Conservation (phyloP, 2,888 invertebrate species). For the Apoda limacodes region DNA sequence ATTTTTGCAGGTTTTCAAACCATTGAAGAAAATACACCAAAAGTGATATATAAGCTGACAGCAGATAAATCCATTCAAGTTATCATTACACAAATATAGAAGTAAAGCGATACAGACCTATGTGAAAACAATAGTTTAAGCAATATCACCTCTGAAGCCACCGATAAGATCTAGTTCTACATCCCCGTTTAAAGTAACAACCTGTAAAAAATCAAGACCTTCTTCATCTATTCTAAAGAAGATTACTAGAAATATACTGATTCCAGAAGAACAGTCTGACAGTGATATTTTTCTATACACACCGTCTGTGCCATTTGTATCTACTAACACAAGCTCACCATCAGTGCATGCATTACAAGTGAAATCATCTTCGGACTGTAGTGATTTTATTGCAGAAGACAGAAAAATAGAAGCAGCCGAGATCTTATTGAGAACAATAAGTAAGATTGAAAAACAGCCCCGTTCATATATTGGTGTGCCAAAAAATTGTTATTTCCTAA, state of each 20-base stretch:
- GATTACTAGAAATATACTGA: no score
- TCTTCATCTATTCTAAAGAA: no score
- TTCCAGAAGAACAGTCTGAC: no score
- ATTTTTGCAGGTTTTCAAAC: no score
- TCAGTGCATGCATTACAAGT: conserved; percentile 13
- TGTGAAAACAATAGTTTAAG: conserved; percentile 9
- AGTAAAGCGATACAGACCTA: conserved; percentile 18
- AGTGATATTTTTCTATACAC: no score
- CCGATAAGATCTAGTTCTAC: conserved; percentile 10
- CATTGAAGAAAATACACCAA: no score
- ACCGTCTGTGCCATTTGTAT: no score
- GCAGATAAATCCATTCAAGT: no score
- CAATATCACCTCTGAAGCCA: conserved; percentile 15
- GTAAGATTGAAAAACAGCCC: conserved; percentile 14
- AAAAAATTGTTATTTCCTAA: no score
- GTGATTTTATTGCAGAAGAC: conserved; percentile 13
- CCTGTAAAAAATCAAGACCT: conserved; percentile 7
- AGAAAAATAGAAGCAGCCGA: conserved; percentile 10
- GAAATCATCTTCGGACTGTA: conserved; percentile 18
- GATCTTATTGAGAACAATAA: conserved; percentile 8
- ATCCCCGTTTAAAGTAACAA: conserved; percentile 12
- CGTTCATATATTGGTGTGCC: conserved; percentile 14
- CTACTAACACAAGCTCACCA: conserved; percentile 6
- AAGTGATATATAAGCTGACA: no score
- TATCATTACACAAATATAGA: no score